phyloP scores from a whole-genome alignment of 2,888 invertebrate genomes.

The Archips crataeganus region DNA sequence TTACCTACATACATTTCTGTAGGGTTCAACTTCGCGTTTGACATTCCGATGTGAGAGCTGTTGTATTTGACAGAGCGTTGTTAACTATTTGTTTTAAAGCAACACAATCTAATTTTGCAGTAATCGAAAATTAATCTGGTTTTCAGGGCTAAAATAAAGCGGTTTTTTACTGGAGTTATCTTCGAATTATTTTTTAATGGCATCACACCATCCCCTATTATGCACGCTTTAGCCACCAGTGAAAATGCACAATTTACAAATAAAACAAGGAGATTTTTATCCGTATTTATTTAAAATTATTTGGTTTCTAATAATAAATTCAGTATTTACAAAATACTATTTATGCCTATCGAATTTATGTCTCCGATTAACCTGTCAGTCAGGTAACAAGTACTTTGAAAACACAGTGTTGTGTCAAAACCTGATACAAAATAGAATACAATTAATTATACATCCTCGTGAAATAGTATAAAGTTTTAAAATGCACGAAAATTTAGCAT shows the following conservation, averaged over 20 bases:
- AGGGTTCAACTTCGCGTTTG: too few species aligned
- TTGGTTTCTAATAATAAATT: slow-evolving; percentile 75
- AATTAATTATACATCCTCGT: slow-evolving; percentile 8
- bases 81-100: too few species aligned
- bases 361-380: slow-evolving; percentile 44
- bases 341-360: slow-evolving; percentile 61
- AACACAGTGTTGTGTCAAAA: slow-evolving; percentile 31
- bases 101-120: too few species aligned
- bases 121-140: too few species aligned
- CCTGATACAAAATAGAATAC: slow-evolving; percentile 26
- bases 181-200: too few species aligned
- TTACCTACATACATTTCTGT: too few species aligned
- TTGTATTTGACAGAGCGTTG: too few species aligned
- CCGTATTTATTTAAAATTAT: slow-evolving; percentile 68
- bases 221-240: not conserved
- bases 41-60: too few species aligned
- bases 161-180: too few species aligned
- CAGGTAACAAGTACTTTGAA: slow-evolving; percentile 35
- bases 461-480: slow-evolving; percentile 7
- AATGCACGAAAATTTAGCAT: slow-evolving; percentile 13
- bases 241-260: not conserved
- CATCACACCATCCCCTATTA: too few species aligned
- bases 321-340: slow-evolving; percentile 79
- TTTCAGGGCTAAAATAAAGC: too few species aligned
- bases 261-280: slow-evolving; percentile 52